Conservation (phyloP, 2,113 vertebrate genomes). For the Tachysurus vachellii region DNA sequence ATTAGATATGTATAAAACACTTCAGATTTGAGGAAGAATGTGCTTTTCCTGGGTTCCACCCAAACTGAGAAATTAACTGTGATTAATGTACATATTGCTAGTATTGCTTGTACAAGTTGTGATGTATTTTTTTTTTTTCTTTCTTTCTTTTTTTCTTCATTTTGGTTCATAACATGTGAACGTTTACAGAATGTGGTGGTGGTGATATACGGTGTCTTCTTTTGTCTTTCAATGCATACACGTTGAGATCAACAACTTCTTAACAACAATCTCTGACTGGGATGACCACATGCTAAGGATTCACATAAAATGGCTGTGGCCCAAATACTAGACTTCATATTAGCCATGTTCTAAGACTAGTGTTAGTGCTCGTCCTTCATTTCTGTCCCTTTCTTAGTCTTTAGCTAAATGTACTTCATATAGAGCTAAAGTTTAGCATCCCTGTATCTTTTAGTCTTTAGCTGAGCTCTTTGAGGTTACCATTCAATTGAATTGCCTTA, state of each 20-base stretch:
- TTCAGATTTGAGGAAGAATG: neutral
- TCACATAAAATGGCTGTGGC: neutral
- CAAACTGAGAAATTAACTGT: constrained; percentile 1
- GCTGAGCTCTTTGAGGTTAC: neutral
- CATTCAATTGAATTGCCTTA: neutral
- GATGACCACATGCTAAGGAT: neutral
- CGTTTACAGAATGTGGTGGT: constrained; percentile 29
- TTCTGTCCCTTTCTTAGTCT: neutral
- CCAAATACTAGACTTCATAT: constrained; percentile 30
- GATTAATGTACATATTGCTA: constrained; percentile 45
- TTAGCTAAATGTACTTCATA: neutral
- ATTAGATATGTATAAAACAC: constrained; percentile 2
- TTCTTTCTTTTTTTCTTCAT: neutral
- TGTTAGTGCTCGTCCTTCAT: neutral
- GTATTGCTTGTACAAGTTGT: constrained; percentile 41
- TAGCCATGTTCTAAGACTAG: constrained; percentile 38
- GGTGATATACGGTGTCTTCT: constrained; percentile 43
- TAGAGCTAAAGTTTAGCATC: neutral
- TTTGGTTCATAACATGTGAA: constrained; percentile 25
- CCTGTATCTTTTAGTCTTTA: neutral
- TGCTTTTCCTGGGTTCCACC: constrained; percentile 11
- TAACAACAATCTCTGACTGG: neutral
- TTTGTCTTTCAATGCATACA: constrained; percentile 43
- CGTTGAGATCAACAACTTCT: neutral
- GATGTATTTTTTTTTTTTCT: neutral